Conservation (phyloP, 2,113 vertebrate genomes). For the Scomber colias region DNA sequence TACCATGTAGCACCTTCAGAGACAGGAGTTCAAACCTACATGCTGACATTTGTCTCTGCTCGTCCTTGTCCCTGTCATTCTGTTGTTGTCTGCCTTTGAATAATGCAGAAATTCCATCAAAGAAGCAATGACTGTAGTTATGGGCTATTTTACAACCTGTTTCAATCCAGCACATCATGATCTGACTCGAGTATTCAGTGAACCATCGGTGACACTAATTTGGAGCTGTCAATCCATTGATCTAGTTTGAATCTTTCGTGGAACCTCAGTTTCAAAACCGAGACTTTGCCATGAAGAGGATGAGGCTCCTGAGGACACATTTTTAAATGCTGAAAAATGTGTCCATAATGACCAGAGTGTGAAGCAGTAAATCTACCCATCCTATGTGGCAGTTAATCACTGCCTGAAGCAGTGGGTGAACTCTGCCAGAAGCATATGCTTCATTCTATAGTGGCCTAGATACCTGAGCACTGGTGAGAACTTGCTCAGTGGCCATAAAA, state of each 20-base stretch:
- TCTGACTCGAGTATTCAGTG: slow-evolving; percentile 1
- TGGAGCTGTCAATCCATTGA: slow-evolving; percentile 27
- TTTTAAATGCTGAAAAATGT: background rate
- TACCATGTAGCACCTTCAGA: background rate
- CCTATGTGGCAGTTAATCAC: background rate
- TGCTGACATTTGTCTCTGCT: slow-evolving; percentile 15
- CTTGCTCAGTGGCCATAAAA: too few species aligned
- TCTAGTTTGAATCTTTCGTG: slow-evolving; percentile 3
- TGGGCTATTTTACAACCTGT: slow-evolving; percentile 25
- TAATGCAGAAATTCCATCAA: slow-evolving; percentile 15
- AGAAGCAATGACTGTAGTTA: background rate
- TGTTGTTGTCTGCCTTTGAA: slow-evolving; percentile 21
- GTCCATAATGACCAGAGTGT: background rate
- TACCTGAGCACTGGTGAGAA: too few species aligned
- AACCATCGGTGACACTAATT: slow-evolving; percentile 15
- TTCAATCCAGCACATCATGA: background rate
- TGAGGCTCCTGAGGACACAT: background rate
- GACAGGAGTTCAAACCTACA: background rate
- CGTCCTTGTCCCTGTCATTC: slow-evolving; percentile 8
- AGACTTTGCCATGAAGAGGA: background rate
- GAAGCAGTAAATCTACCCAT: background rate
- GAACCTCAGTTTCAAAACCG: background rate
- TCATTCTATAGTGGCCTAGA: too few species aligned
- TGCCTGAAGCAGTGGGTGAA: background rate
- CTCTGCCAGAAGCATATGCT: too few species aligned